Conservation (phyloP, 2,113 vertebrate genomes). For the Lepisosteus oculatus region DNA sequence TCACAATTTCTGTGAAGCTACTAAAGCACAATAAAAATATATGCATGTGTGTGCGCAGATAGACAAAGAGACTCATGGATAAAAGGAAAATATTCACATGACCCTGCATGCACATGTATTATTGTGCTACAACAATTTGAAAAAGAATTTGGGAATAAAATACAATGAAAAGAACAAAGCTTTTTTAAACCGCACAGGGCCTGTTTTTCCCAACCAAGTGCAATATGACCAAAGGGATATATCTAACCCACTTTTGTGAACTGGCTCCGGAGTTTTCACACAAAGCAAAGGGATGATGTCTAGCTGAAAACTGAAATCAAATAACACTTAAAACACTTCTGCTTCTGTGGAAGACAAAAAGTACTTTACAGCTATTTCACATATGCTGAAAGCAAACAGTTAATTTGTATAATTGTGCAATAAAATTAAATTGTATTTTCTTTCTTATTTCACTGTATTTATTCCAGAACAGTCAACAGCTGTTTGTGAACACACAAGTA, state of each 20-base stretch:
- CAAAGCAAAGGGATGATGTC: constrained; percentile 5
- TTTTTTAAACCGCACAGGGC: constrained; percentile 27
- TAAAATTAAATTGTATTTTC: too few species aligned
- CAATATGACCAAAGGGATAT: constrained; percentile 41
- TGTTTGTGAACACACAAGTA: constrained; percentile 9
- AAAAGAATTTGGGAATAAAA: constrained; percentile 19
- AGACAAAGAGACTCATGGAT: not conserved
- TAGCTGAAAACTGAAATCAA: not conserved
- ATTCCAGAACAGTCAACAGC: too few species aligned
- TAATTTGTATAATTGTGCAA: too few species aligned
- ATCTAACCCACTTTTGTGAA: constrained; percentile 43
- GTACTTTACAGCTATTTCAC: too few species aligned
- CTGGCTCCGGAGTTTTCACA: constrained; percentile 18
- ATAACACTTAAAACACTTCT: too few species aligned
- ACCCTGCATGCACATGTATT: constrained; percentile 26
- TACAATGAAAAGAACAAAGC: constrained; percentile 15
- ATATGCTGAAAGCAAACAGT: too few species aligned
- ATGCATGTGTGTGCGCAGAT: not conserved
- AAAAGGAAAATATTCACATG: not conserved
- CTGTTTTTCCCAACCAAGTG: constrained; percentile 31
- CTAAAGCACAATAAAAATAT: not conserved
- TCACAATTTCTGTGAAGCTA: constrained; percentile 27
- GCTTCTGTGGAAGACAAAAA: too few species aligned
- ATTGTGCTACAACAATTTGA: constrained; percentile 29
- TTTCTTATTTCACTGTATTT: too few species aligned